Conservation (phyloP, 2,888 invertebrate species). For the Ptychoptera albimana region DNA sequence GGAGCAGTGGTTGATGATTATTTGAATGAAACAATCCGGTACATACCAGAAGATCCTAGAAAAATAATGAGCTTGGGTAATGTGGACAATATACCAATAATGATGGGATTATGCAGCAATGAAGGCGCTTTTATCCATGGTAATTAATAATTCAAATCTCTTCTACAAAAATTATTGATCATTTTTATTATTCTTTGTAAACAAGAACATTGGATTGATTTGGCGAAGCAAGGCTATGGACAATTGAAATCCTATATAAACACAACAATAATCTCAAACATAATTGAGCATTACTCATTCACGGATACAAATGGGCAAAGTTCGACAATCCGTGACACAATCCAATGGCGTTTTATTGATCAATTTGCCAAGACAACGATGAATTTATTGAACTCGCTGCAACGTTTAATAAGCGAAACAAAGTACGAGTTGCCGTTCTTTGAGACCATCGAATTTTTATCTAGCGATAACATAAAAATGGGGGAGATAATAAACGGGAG, state of each 20-base stretch:
- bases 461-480: conserved; percentile 1
- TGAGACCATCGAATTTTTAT: conserved; percentile 19
- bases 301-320: conserved; percentile 9
- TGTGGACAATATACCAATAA: conserved; percentile 41
- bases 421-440: conserved; percentile 26
- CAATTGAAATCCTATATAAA: conserved; percentile 41
- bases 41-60: conserved; percentile 38
- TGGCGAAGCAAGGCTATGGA: conserved; percentile 37
- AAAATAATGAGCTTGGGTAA: conserved; percentile 36
- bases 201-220: conserved; percentile 41
- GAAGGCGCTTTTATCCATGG: conserved; percentile 38
- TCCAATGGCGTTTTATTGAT: conserved; percentile 27
- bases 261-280: conserved; percentile 39
- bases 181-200: conserved; percentile 13
- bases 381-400: conserved; percentile 23
- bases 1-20: conserved; percentile 48
- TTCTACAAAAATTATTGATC: conserved; percentile 22
- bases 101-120: conserved; percentile 52
- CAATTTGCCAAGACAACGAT: conserved; percentile 13
- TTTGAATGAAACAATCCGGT: conserved; percentile 38
- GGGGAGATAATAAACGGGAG: too few relatives aligned
- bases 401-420: conserved; percentile 25
- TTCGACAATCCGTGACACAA: conserved; percentile 18
- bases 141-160: conserved; percentile 13
- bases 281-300: conserved; percentile 33